phyloP scores from a whole-genome alignment of 2,113 vertebrate species.

The Pteronura brasiliensis region DNA sequence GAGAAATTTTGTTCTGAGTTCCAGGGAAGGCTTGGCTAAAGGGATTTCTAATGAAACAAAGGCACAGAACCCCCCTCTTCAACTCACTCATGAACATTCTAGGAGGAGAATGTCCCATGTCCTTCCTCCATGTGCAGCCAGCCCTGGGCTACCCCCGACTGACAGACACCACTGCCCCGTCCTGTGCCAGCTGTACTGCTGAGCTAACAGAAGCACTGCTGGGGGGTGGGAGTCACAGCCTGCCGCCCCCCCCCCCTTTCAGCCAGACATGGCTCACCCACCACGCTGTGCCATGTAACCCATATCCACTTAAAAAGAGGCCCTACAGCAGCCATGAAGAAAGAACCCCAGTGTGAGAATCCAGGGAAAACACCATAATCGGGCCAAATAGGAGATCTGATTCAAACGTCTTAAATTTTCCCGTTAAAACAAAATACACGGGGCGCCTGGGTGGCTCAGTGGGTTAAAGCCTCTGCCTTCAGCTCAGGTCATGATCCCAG shows the following conservation, averaged over 20 bases:
- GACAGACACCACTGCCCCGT: not conserved
- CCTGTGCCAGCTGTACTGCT: not conserved
- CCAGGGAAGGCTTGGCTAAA: not conserved
- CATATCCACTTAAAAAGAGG: not conserved
- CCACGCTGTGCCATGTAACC: not conserved
- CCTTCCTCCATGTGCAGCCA: not conserved
- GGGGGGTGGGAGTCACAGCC: not conserved
- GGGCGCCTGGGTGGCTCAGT: too few relatives aligned
- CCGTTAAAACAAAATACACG: not conserved
- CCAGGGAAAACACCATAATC: not conserved
- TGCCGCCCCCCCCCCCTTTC: not conserved
- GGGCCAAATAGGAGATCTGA: not conserved
- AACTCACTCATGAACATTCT: not conserved
- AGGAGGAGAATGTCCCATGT: not conserved
- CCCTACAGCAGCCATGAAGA: not conserved
- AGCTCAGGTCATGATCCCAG: too few relatives aligned
- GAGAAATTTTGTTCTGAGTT: not conserved
- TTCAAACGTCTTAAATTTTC: not conserved
- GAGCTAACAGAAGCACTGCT: not conserved
- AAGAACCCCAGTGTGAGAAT: not conserved
- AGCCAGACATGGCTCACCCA: not conserved
- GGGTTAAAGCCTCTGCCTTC: too few relatives aligned
- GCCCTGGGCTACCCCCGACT: not conserved
- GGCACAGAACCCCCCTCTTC: not conserved
- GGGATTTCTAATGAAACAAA: not conserved